Evolutionary conservation across 2,888 invertebrate genomes (phyloP), one percentile per base, ranked within the genome.

Genomic region (Parnassius apollo): DNA sequence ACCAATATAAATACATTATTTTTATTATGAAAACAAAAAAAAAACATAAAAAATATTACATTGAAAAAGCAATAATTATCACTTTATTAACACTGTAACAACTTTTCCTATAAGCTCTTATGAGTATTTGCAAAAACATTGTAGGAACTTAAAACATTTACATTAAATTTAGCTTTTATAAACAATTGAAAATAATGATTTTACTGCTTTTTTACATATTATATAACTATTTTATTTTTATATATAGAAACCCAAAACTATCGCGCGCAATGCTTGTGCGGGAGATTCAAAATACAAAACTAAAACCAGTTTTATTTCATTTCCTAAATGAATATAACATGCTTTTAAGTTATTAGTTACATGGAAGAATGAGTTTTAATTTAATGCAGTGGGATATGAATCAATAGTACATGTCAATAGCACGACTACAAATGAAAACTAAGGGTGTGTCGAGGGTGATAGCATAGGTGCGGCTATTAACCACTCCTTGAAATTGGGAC

Each of bases 401-500:
- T 56, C 50, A 53, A 61, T 46, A 58, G 49, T 49, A 53, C 56
- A 65, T 61, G 51, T 62, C 51, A 53, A 64, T 62, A 66, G 64
- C 62, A 61, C 59, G 60, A 67, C 62, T 64, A 60, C 66, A 67
- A 69, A 61, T 71, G 68, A 66, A 66, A 67, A 64, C 57, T 69
- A 71, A 66, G 79, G 86, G 85, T 77, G 86, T 78, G 87, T 73
- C 85, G 72, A 71, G 74, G 79, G 78, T 75, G 78, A 72, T 77
- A 77, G 81, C 75, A 75, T 69, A 83, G 88, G 87, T 82, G 86
- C 73, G 87, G 85, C 81, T 51, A 70, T 69, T 73, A 77, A 77
- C 85, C 90, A 88, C 89, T 86, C 89, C 88, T 85, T 70, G 69
- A 72, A 86, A 85, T 84, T 82, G 76, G 81, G 74, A 80, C 82